Percentiles rank a stretch among this genome's conserved stretches.
phyloP scores from a whole-genome alignment of 2,888 invertebrate species.

The Furcula furcula region DNA sequence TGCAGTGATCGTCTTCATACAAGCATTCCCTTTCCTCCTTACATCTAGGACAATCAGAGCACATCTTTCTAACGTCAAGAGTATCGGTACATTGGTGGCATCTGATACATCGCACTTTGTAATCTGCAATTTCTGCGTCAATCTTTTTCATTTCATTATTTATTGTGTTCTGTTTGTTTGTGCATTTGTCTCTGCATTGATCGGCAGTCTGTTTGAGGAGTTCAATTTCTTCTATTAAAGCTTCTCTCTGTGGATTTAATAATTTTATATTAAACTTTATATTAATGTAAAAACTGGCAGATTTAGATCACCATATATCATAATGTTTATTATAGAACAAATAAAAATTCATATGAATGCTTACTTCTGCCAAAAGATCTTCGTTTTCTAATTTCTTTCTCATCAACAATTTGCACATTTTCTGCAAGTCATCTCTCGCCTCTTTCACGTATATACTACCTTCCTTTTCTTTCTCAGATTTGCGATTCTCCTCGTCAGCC shows the following conservation, averaged over 20 bases:
- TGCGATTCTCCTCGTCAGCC: slow-evolving; percentile 38
- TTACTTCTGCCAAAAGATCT: slow-evolving; percentile 58
- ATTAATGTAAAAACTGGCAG: too few species aligned
- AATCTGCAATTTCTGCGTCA: slow-evolving; percentile 42
- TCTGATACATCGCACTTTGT: slow-evolving; percentile 41
- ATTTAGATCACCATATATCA: too few species aligned
- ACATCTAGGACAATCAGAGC: slow-evolving; percentile 66
- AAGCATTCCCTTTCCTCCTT: slow-evolving; percentile 47
- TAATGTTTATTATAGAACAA: too few species aligned
- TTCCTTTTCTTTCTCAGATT: slow-evolving; percentile 51
- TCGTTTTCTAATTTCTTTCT: slow-evolving; percentile 65
- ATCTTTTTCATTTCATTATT: slow-evolving; percentile 46
- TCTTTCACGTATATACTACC: slow-evolving; percentile 51
- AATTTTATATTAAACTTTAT: too few species aligned
- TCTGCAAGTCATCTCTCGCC: slow-evolving; percentile 59
- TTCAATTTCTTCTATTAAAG: slow-evolving; percentile 50
- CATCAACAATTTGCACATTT: slow-evolving; percentile 52
- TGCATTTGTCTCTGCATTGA: slow-evolving; percentile 55
- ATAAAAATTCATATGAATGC: too few species aligned
- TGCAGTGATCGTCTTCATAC: slow-evolving; percentile 42
- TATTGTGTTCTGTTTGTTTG: slow-evolving; percentile 43
- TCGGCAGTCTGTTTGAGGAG: slow-evolving; percentile 45
- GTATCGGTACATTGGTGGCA: slow-evolving; percentile 60
- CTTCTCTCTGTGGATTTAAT: slow-evolving; percentile 42
- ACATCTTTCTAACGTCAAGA: slow-evolving; percentile 47